Percentiles rank a stretch among this genome's conserved stretches.
Conservation (phyloP, 2,113 vertebrate genomes). For the Epinephelus fuscoguttatus region DNA sequence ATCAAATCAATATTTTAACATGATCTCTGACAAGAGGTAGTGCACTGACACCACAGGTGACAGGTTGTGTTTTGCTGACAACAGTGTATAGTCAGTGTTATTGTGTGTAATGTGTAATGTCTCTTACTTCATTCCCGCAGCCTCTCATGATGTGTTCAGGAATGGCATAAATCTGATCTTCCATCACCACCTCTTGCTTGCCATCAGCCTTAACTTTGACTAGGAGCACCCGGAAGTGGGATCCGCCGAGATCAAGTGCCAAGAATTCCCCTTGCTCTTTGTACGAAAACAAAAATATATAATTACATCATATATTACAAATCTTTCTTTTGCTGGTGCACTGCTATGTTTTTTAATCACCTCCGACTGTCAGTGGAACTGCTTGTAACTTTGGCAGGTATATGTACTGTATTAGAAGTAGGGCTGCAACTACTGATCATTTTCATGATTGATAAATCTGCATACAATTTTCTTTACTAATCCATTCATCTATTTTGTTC, state of each 20-base stretch:
- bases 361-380: too few relatives aligned
- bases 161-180: slow-evolving; percentile 95
- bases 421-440: too few relatives aligned
- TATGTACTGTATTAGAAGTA: too few relatives aligned
- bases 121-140: slow-evolving; percentile 88
- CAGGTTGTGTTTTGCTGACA: neutral
- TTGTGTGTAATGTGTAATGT: neutral
- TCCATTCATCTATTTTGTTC: too few relatives aligned
- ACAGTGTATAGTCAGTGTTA: too few relatives aligned
- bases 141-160: slow-evolving; percentile 94
- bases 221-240: slow-evolving; percentile 93
- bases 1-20: neutral
- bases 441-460: too few relatives aligned
- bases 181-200: slow-evolving; percentile 94
- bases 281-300: slow-evolving; percentile 17
- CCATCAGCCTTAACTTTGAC: slow-evolving; percentile 91
- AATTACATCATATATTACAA: neutral
- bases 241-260: slow-evolving; percentile 93
- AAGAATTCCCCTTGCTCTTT: slow-evolving; percentile 95
- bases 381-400: too few relatives aligned
- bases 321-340: too few relatives aligned
- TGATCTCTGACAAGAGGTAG: neutral
- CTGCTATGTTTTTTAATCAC: too few relatives aligned
- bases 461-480: too few relatives aligned
- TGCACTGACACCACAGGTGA: neutral